Evolutionary conservation across 2,888 invertebrate species (phyloP), one percentile per base, ranked within the genome.

Genomic region (Hyposoter didymator): DNA sequence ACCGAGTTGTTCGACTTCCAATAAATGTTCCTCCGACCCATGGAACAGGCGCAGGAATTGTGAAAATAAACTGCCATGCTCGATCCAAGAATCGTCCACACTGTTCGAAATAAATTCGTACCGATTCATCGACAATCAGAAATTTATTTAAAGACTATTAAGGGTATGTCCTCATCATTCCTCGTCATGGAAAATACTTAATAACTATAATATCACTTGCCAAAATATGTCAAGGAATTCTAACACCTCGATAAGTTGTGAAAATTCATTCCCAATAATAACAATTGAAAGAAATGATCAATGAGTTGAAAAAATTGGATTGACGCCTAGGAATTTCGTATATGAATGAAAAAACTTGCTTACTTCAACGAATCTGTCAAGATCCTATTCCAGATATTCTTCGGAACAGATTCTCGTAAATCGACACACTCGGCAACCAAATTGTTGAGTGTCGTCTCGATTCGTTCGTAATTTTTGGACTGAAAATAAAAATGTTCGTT

Each of bases 41-140:
- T 84, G 19, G 12, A 82, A 80, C 7, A 88, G 67, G 2, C 59
- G 78, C n/a, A 87, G 64, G 66, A 86, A 87, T 82, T 87, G 84
- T 10, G 78, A 78, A 19, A 88, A 85, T 49, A 84, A 82, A 70
- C 87, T 88, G n/a, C 88, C 87, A n/a, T 82, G 84, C 67, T 87
- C 86, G 59, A 75, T 66, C 87, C 88, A 88, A 28, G 78, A 85
- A 43, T 78, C 66, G 17, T 86, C 80, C 8, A 85, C 78, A n/a
- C 80, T 86, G 79, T 70, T 70, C 5, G 3, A 72, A 52, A 72
- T 2, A n/a, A n/a, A 35, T 10, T 7, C 17, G 14, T 22, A 67
- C 45, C 47, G 1, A 55, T 10, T 28, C 4, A 28, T 28, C 6
- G 1, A 28, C 14, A 6, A 14, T 28, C 14, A 14, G 12, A 28